Evolutionary conservation across 2,113 vertebrate species (phyloP).

Genomic region (Emydocephalus ijimae): DNA sequence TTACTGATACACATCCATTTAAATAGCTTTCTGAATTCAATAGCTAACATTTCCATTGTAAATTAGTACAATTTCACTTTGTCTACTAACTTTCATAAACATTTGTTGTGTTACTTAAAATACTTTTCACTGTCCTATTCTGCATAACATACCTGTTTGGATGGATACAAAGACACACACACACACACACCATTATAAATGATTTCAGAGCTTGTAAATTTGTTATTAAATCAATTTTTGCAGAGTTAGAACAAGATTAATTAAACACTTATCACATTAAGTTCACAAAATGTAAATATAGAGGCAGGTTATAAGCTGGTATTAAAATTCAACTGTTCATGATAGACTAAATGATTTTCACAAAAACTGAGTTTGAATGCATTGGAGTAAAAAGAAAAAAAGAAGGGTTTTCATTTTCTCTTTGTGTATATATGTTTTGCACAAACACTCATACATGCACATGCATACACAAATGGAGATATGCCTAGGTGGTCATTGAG

Average conservation of each 20-base stretch:
- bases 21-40: background rate
- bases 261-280: background rate
- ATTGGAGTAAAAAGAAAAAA: background rate
- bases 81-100: background rate
- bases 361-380: background rate
- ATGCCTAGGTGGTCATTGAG: background rate
- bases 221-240: background rate
- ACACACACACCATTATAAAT: background rate
- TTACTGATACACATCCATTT: background rate
- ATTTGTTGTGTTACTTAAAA: background rate
- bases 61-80: background rate
- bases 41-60: background rate
- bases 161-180: background rate
- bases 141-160: background rate
- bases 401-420: background rate
- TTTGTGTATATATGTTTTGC: background rate
- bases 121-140: background rate
- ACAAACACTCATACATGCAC: background rate
- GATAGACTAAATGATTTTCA: background rate
- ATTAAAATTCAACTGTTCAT: background rate
- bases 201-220: background rate
- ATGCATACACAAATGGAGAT: background rate
- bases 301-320: background rate
- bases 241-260: background rate
- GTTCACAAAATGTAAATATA: background rate